phyloP scores from a whole-genome alignment of 2,797 vertebrate species.

The Periophthalmus magnuspinnatus region DNA sequence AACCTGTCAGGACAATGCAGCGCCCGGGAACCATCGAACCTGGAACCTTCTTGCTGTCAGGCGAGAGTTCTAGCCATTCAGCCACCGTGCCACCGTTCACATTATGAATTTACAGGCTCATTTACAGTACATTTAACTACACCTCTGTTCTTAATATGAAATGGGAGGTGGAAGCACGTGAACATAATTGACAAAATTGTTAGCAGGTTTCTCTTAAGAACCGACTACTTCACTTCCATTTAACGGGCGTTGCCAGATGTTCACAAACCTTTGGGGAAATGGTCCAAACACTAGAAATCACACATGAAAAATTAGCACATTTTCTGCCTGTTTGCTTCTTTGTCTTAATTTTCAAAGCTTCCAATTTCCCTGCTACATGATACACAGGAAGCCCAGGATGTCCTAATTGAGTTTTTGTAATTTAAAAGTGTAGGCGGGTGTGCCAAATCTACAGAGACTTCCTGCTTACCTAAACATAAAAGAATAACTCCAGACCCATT shows the following conservation, averaged over 20 bases:
- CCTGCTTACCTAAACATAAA: constrained; percentile 11
- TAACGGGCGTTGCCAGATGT: constrained; percentile 6
- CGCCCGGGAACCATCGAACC: no score
- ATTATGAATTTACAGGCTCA: no score
- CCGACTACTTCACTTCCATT: neutral
- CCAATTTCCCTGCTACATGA: constrained; percentile 2
- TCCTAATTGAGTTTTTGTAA: constrained; percentile 1
- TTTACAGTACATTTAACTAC: no score
- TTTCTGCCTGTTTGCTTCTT: constrained; percentile 3
- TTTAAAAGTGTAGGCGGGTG: neutral
- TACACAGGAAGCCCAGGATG: neutral
- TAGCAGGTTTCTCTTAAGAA: constrained; percentile 1
- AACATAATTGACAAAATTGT: constrained; percentile 4
- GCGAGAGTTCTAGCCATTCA: no score
- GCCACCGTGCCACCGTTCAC: no score
- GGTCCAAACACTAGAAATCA: neutral
- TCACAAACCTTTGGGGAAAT: neutral
- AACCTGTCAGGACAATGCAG: no score
- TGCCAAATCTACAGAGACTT: constrained; percentile 1
- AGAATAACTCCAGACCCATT: constrained; percentile 1
- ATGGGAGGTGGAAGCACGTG: neutral
- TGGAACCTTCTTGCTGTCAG: no score
- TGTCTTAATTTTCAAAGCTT: constrained; percentile 10
- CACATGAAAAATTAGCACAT: constrained; percentile 3
- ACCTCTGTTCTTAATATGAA: neutral